Percentiles rank a stretch among this genome's conserved stretches.
Evolutionary conservation across 2,797 vertebrate species (phyloP).

Genomic region (Paguma larvata): DNA sequence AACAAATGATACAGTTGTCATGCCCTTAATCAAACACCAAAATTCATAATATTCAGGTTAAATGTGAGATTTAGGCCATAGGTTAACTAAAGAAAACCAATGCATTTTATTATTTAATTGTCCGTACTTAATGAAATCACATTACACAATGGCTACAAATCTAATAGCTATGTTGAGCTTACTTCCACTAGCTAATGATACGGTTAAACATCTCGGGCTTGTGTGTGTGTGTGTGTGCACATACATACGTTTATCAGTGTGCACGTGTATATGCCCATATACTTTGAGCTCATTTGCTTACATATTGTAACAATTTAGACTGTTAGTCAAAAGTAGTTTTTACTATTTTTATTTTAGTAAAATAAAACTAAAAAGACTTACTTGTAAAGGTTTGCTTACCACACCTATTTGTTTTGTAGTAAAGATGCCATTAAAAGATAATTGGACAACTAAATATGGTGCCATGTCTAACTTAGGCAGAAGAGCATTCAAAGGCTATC

Average conservation of each 20-base stretch:
- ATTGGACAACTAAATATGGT: background rate
- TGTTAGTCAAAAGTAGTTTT: constrained; percentile 29
- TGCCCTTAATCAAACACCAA: constrained; percentile 20
- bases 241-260: background rate
- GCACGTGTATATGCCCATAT: background rate
- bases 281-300: background rate
- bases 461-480: background rate
- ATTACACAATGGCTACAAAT: constrained; percentile 23
- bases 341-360: constrained; percentile 15
- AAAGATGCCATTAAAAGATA: constrained; percentile 47
- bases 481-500: background rate
- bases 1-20: background rate
- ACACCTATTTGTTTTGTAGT: background rate
- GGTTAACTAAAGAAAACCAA: background rate
- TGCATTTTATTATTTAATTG: constrained; percentile 40
- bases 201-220: background rate
- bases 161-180: background rate
- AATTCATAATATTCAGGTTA: background rate
- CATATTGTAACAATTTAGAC: background rate
- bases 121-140: constrained; percentile 30
- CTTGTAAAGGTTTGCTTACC: constrained; percentile 49
- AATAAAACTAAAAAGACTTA: constrained; percentile 48
- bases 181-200: background rate
- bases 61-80: constrained; percentile 6
- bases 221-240: background rate